Conservation (phyloP, 2,888 invertebrate genomes). For the Leucophenga maculata region DNA sequence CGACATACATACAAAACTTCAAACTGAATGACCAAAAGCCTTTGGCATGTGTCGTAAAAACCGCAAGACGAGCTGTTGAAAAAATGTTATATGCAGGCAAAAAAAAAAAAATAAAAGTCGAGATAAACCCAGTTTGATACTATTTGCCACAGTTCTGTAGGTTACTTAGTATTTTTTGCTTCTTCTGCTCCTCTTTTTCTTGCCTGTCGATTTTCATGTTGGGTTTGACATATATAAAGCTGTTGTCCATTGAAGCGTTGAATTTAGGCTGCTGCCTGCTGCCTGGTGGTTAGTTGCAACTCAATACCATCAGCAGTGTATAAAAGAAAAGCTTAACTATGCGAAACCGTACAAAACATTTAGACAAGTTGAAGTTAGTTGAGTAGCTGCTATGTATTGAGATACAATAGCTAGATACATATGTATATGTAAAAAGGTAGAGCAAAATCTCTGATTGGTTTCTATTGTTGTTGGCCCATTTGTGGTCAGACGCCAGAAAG, state of each 20-base stretch:
- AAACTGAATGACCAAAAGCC: no score
- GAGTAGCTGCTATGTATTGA: no score
- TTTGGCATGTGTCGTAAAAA: no score
- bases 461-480: neutral
- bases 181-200: neutral
- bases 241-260: slow-evolving; percentile 59
- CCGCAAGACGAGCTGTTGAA: neutral
- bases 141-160: neutral
- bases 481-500: neutral
- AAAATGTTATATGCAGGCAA: neutral
- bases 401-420: no score
- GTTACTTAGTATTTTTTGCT: neutral
- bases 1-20: no score
- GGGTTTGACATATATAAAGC: slow-evolving; percentile 27
- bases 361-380: neutral
- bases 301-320: neutral
- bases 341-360: slow-evolving; percentile 26
- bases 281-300: neutral
- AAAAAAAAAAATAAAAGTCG: neutral
- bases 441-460: neutral
- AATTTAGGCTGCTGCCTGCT: slow-evolving; percentile 55
- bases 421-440: no score
- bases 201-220: neutral
- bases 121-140: slow-evolving; percentile 6
- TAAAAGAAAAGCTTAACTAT: slow-evolving; percentile 12